These are phyloP conservation scores for Platygyra sinensis DNA, from an alignment of 64 coral and sea anemone species.

Conservation along the genomic window DNA sequence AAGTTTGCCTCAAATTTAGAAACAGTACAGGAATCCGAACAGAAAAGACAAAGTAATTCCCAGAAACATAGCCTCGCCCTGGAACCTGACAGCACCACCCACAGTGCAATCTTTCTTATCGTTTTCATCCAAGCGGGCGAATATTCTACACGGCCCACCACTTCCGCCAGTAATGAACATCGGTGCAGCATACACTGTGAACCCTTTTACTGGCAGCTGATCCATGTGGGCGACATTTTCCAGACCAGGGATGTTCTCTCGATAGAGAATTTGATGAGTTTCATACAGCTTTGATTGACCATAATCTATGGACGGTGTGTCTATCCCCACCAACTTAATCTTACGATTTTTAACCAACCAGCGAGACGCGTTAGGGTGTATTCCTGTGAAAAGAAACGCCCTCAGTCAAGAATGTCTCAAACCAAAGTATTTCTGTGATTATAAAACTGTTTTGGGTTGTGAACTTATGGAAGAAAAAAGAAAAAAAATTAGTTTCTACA, in stretches of 20 bases:
- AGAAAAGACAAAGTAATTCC: background rate
- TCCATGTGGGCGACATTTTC: conserved; percentile 84
- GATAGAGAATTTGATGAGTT: conserved; percentile 49
- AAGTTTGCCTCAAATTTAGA: background rate
- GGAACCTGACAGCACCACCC: background rate
- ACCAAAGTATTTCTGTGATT: too few relatives aligned
- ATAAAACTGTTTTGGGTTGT: too few relatives aligned
- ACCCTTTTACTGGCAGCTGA: conserved; percentile 64
- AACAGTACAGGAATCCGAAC: background rate
- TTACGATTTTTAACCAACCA: conserved; percentile 66
- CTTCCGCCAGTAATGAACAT: conserved; percentile 69
- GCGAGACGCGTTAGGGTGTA: conserved; percentile 48
- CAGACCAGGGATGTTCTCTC: conserved; percentile 59
- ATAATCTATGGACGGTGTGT: conserved; percentile 65
- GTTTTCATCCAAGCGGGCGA: conserved; percentile 49
- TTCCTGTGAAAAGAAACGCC: conserved; percentile 3
- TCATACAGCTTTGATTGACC: conserved; percentile 45
- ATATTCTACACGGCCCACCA: conserved; percentile 61
- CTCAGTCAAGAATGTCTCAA: too few relatives aligned
- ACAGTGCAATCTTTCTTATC: background rate
- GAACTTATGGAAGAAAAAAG: too few relatives aligned
- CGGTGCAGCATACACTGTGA: conserved; percentile 65
- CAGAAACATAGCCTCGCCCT: background rate
- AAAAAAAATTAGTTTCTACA: too few relatives aligned
- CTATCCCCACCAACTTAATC: conserved; percentile 63